These are phyloP conservation scores for Mohoua ochrocephala DNA, from an alignment of 2,113 vertebrate species.

Conservation along the genomic window DNA sequence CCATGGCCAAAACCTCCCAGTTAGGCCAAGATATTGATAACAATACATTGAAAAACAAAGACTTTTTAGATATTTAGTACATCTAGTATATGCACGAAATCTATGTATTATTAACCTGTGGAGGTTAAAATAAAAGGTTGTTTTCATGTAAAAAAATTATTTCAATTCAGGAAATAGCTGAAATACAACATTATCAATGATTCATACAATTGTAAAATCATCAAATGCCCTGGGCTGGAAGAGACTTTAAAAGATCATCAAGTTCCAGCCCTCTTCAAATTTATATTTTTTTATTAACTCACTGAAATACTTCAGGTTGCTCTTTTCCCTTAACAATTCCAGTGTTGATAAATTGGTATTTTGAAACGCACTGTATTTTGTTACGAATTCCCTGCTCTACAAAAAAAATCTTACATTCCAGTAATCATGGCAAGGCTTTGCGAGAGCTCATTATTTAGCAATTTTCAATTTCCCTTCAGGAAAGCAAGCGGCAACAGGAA, in stretches of 20 bases:
- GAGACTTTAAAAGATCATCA: rapidly evolving
- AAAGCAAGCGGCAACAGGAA: not conserved
- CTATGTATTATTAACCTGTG: not conserved
- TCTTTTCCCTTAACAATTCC: not conserved
- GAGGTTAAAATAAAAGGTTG: not conserved
- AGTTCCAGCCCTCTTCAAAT: not conserved
- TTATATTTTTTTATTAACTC: not conserved
- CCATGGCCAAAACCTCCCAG: not conserved
- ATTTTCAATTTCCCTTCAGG: not conserved
- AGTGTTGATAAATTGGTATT: not conserved
- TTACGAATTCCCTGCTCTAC: not conserved
- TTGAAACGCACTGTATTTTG: not conserved
- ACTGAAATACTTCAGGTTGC: not conserved
- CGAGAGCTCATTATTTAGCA: not conserved
- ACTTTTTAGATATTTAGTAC: not conserved
- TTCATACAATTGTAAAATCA: not conserved
- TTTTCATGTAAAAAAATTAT: rapidly evolving
- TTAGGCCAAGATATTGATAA: not conserved
- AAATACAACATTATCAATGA: not conserved
- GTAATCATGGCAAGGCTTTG: not conserved
- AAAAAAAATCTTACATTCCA: not conserved
- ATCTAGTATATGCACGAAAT: not conserved
- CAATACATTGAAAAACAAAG: not conserved
- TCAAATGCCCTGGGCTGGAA: not conserved
- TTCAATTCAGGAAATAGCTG: not conserved